These are phyloP conservation scores for Bolinopsis microptera DNA, from an alignment of 37 sponge, comb jelly and placozoan species.

Conservation along the genomic window DNA sequence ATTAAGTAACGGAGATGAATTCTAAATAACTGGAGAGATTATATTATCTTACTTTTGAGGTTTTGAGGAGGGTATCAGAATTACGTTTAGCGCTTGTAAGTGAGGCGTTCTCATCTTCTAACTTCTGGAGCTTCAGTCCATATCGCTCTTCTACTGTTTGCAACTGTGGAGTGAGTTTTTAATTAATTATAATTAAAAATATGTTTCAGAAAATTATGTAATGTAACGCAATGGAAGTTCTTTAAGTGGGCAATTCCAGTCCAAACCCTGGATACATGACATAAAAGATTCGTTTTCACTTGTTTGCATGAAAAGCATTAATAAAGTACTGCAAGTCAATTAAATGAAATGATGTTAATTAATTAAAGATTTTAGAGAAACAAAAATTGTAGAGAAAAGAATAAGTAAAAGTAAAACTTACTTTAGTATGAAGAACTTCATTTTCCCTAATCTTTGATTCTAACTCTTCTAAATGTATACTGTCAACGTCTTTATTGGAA, in stretches of 20 bases:
- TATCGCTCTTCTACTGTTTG: conserved; percentile 55
- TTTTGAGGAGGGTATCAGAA: conserved; percentile 7
- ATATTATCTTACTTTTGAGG: conserved; percentile 16
- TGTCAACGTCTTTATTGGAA: conserved; percentile 17
- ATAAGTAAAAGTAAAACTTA: neutral
- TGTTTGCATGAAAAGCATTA: too few relatives aligned
- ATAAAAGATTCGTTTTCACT: too few relatives aligned
- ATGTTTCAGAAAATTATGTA: too few relatives aligned
- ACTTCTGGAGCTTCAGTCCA: neutral
- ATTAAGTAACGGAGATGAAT: neutral
- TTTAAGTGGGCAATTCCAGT: too few relatives aligned
- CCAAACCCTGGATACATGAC: too few relatives aligned
- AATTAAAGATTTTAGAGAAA: too few relatives aligned
- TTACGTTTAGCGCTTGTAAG: neutral
- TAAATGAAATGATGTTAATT: too few relatives aligned
- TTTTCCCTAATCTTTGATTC: conserved; percentile 62
- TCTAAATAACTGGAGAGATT: neutral
- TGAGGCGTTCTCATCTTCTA: neutral
- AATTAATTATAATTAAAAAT: too few relatives aligned
- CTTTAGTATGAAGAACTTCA: conserved; percentile 38
- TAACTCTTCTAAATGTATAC: conserved; percentile 51
- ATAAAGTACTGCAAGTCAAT: too few relatives aligned
- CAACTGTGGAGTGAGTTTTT: too few relatives aligned
- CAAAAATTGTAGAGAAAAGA: neutral
- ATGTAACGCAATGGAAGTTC: too few relatives aligned